These are phyloP conservation scores for Rhagologus leucostigma DNA, from an alignment of 2,113 vertebrate species.

Conservation along the genomic window DNA sequence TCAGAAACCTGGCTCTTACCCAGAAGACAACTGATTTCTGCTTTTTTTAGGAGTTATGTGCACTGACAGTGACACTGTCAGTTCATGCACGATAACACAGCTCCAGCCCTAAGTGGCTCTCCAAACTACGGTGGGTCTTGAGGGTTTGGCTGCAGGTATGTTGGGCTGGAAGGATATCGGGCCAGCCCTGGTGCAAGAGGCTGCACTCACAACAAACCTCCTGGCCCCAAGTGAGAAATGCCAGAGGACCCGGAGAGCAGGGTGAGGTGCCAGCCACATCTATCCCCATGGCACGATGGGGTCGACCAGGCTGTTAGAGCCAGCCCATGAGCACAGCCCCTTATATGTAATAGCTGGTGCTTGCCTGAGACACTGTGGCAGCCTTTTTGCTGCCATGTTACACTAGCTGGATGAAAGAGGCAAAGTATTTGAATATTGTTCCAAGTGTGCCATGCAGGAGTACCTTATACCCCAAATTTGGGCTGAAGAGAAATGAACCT, in stretches of 20 bases:
- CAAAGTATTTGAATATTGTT: neutral
- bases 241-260: accelerated
- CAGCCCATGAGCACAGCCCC: neutral
- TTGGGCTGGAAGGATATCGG: neutral
- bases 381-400: neutral
- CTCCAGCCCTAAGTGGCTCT: neutral
- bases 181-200: neutral
- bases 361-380: neutral
- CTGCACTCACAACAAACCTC: neutral
- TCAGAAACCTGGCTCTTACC: neutral
- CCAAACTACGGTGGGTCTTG: neutral
- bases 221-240: accelerated
- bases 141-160: neutral
- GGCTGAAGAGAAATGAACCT: neutral
- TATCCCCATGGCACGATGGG: accelerated
- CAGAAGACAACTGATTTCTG: neutral
- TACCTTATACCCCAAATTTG: neutral
- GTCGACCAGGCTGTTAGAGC: neutral
- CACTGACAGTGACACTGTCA: neutral
- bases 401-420: neutral
- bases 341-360: neutral
- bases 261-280: neutral
- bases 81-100: neutral
- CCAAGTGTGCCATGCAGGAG: neutral
- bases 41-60: neutral